phyloP scores from a whole-genome alignment of 2,113 vertebrate genomes.

The Bucco capensis region DNA sequence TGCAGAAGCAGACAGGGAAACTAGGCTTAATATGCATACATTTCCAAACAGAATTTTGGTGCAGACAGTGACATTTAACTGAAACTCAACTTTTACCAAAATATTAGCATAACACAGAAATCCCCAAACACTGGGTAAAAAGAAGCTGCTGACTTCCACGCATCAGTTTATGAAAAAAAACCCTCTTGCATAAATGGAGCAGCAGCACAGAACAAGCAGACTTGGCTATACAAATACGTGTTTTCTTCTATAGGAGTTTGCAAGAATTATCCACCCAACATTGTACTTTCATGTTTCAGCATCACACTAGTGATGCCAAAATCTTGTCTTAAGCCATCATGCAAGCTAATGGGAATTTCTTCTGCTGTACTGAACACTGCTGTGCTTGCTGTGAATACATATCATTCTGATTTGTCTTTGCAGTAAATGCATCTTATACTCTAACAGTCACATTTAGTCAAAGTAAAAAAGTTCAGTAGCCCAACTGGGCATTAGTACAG shows the following conservation, averaged over 20 bases:
- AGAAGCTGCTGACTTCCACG: not conserved
- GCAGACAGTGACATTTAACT: slow-evolving; percentile 18
- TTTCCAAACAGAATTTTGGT: slow-evolving; percentile 11
- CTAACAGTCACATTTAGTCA: slow-evolving; percentile 24
- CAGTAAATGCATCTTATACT: slow-evolving; percentile 1
- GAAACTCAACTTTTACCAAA: slow-evolving; percentile 35
- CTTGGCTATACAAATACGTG: not conserved
- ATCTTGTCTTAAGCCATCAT: not conserved
- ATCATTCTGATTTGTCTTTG: slow-evolving; percentile 13
- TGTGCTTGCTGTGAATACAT: not conserved
- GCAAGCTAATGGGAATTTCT: not conserved
- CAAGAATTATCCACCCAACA: not conserved
- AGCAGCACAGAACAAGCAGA: slow-evolving; percentile 33
- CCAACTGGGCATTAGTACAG: not conserved
- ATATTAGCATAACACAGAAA: slow-evolving; percentile 15
- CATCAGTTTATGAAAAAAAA: not conserved
- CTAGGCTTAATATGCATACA: not conserved
- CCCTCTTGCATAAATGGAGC: slow-evolving; percentile 21
- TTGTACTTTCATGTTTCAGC: not conserved
- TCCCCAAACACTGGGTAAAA: not conserved
- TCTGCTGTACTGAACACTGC: not conserved
- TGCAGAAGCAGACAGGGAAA: slow-evolving; percentile 40
- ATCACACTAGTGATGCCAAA: not conserved
- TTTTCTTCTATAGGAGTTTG: not conserved
- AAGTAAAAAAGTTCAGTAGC: slow-evolving; percentile 20